phyloP scores from a whole-genome alignment of 2,888 invertebrate genomes.

The Lasius fuliginosus region DNA sequence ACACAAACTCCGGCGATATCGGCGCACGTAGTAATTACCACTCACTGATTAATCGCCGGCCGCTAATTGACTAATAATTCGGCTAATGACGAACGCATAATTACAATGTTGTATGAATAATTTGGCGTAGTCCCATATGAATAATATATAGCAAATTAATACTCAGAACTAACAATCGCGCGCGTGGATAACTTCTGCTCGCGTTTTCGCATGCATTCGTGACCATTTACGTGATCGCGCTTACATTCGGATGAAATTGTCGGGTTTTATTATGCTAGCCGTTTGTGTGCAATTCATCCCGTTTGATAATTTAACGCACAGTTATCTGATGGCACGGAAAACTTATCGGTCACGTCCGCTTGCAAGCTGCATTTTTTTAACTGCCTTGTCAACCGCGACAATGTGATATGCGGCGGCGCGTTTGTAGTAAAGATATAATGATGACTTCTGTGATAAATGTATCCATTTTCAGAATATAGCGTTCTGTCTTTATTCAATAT shows the following conservation, averaged over 20 bases:
- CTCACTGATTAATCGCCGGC: constrained; percentile 71
- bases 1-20: constrained; percentile 48
- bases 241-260: constrained; percentile 49
- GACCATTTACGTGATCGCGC: constrained; percentile 48
- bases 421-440: constrained; percentile 7
- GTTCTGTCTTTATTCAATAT: background rate
- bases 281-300: constrained; percentile 22
- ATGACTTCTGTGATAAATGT: constrained; percentile 34
- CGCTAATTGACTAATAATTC: constrained; percentile 75
- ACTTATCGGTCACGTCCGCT: constrained; percentile 33
- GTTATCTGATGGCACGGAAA: constrained; percentile 27
- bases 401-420: constrained; percentile 27
- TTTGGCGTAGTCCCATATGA: constrained; percentile 64
- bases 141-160: constrained; percentile 74
- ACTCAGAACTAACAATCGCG: constrained; percentile 63
- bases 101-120: constrained; percentile 70
- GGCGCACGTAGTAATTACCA: constrained; percentile 69
- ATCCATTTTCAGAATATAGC: constrained; percentile 9
- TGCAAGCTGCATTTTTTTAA: constrained; percentile 35
- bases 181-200: constrained; percentile 53
- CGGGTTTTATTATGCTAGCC: constrained; percentile 43
- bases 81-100: constrained; percentile 73
- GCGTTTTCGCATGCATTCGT: constrained; percentile 34
- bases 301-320: constrained; percentile 39
- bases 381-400: constrained; percentile 15